Evolutionary conservation across 2,113 vertebrate species (phyloP).

Genomic region (Aptenodytes patagonicus): DNA sequence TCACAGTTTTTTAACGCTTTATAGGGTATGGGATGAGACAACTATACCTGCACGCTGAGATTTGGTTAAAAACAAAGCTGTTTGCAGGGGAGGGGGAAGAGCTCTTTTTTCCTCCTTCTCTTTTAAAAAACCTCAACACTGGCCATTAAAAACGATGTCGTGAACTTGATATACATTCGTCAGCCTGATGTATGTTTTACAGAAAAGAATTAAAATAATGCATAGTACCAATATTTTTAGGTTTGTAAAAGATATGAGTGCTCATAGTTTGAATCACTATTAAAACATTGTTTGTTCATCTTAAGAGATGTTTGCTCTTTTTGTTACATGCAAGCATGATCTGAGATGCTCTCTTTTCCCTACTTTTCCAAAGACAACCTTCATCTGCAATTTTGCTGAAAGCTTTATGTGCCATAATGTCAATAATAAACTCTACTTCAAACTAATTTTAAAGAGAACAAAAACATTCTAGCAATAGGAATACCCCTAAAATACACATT

Average conservation of each 20-base stretch:
- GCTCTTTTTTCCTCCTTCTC: neutral
- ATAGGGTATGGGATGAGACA: neutral
- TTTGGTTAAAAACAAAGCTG: neutral
- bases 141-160: neutral
- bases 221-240: neutral
- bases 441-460: neutral
- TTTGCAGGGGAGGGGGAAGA: neutral
- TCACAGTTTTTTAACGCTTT: neutral
- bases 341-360: neutral
- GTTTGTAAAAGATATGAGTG: neutral
- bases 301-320: neutral
- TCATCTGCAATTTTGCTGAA: neutral
- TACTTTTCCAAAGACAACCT: neutral
- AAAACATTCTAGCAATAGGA: neutral
- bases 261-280: neutral
- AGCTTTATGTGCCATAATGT: neutral
- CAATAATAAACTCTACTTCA: neutral
- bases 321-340: neutral
- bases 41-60: neutral
- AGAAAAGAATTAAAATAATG: neutral
- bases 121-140: neutral
- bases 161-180: neutral
- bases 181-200: neutral
- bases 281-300: neutral
- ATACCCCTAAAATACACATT: neutral